Evolutionary conservation across 2,113 vertebrate species (phyloP).

Genomic region (mouse (Mus musculus)): GRCm39 chr12:29948001-29948500

Average conservation of each 20-base stretch:
- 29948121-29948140: not conserved
- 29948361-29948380: not conserved
- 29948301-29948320: no score
- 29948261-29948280: not conserved
- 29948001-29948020: no score
- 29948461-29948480: not conserved
- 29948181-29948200: not conserved
- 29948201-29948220: rapidly evolving
- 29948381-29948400: no score
- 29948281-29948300: not conserved
- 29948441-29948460: not conserved
- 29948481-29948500: not conserved
- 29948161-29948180: no score
- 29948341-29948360: no score
- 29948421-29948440: not conserved
- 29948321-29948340: not conserved
- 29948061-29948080: not conserved
- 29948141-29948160: not conserved
- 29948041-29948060: not conserved
- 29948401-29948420: not conserved
- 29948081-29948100: not conserved
- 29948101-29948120: rapidly evolving
- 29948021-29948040: not conserved
- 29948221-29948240: not conserved
- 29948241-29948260: not conserved